Evolutionary conservation across 2,797 vertebrate genomes (phyloP).

Genomic region (Percopsis omiscomaycus): DNA sequence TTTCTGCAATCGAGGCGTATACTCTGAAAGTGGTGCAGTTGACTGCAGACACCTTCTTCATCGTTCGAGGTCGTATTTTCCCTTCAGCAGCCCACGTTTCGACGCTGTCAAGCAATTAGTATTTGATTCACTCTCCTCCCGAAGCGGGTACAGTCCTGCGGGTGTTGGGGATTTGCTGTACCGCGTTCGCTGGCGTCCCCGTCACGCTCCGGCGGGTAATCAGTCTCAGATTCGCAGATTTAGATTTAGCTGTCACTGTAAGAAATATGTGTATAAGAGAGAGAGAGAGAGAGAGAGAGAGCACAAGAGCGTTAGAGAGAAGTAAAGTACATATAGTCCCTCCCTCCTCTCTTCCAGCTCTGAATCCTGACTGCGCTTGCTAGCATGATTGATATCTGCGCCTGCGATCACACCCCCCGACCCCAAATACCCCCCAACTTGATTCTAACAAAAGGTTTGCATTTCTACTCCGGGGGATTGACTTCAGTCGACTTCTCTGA

Average conservation of each 20-base stretch:
- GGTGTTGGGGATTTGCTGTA: neutral
- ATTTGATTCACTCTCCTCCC: neutral
- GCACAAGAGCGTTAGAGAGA: constrained; percentile 28
- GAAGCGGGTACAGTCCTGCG: neutral
- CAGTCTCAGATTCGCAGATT: constrained; percentile 47
- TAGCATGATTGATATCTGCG: too few relatives aligned
- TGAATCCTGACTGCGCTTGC: too few relatives aligned
- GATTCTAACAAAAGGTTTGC: too few relatives aligned
- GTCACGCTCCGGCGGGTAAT: constrained; percentile 46
- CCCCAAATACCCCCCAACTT: too few relatives aligned
- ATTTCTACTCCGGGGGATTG: too few relatives aligned
- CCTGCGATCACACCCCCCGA: too few relatives aligned
- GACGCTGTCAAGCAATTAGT: constrained; percentile 55
- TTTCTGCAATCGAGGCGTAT: too few relatives aligned
- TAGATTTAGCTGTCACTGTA: constrained; percentile 55
- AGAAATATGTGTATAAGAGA: neutral
- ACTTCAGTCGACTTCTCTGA: too few relatives aligned
- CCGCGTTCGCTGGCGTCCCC: constrained; percentile 37
- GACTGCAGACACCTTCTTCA: constrained; percentile 4
- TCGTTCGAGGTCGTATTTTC: constrained; percentile 37
- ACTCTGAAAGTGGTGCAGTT: too few relatives aligned
- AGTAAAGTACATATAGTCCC: too few relatives aligned
- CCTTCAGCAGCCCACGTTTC: constrained; percentile 50
- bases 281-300: constrained; percentile 1
- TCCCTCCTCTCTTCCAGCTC: too few relatives aligned